These are phyloP conservation scores for Hippocampus kuda DNA, from an alignment of 2,797 vertebrate genomes.

Conservation along the genomic window DNA sequence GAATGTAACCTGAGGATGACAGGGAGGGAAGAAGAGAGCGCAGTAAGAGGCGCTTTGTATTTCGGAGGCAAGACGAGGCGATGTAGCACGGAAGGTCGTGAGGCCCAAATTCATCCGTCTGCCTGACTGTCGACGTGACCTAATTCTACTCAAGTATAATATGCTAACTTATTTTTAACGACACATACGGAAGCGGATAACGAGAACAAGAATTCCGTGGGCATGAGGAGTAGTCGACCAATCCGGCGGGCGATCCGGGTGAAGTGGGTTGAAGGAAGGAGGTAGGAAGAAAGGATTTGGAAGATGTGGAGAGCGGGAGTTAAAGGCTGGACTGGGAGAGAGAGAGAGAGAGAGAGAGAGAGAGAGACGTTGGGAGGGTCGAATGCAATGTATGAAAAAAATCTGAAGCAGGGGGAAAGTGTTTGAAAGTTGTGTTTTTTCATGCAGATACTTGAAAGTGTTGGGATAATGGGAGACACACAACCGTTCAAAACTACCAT, in stretches of 20 bases:
- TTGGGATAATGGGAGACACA: too few relatives aligned
- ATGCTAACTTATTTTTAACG: constrained; percentile 16
- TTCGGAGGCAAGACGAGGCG: constrained; percentile 10
- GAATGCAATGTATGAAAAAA: not conserved
- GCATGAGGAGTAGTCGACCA: constrained; percentile 18
- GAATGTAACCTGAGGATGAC: constrained; percentile 11
- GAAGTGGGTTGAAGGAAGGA: constrained; percentile 39
- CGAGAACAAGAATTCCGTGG: constrained; percentile 7
- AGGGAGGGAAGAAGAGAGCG: constrained; percentile 5
- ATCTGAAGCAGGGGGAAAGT: constrained; percentile 13
- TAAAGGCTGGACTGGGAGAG: constrained; percentile 44
- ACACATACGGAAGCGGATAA: constrained; percentile 23
- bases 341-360: not conserved
- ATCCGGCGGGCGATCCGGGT: constrained; percentile 39
- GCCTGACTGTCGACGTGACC: constrained; percentile 42
- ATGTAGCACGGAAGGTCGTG: constrained; percentile 24
- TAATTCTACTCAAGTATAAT: constrained; percentile 40
- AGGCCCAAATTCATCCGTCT: constrained; percentile 30
- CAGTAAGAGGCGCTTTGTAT: constrained; percentile 12
- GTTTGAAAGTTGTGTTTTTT: not conserved
- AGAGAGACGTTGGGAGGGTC: not conserved
- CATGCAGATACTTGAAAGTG: not conserved
- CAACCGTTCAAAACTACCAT: too few relatives aligned
- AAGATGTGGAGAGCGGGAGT: constrained; percentile 10
- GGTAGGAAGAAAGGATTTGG: constrained; percentile 18